Evolutionary conservation across 1,140 invertebrate genomes (phyloP), one percentile per base, ranked within the genome.

Genomic region (Olivierus martensii): DNA sequence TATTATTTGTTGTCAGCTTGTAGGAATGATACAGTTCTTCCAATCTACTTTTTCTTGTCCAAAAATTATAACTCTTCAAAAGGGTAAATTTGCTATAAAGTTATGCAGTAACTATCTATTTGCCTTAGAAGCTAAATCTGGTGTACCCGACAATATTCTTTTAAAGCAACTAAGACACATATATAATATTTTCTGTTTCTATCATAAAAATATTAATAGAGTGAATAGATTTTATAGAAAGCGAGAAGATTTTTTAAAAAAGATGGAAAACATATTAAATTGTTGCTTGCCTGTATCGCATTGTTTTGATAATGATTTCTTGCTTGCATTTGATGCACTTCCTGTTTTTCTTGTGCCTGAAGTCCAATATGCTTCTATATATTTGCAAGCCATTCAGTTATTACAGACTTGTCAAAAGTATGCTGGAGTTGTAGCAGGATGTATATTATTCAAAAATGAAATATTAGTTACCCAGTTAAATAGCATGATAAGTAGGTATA

Each of bases 71-170:
- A 75, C 82, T 0, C 66, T 88, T 15, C 80, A 84, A 65, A 85
- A 84, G 69, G 86, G 86, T 48, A 87, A 87, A 66, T 87, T 87
- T 73, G 79, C 80, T 43, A 68, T 92, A 17, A 77, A 79, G 61
- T 79, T 81, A 65, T 84, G 84, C 62, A 82, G 80, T 17, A 76
- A 80, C 60, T 88, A 82, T 58, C 73, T 84, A 41, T 65, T 90
- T 70, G 85, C 87, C 39, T 49, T 55, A n/a, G 53, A 49, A n/a
- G 48, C 41, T 15, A 46, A 43, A 19, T 44, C 41, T 35, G 43
- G 50, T 44, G 35, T 51, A 4, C 18, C 28, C 1, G 14, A 42
- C 7, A 50, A 21, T 51, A 37, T 46, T n/a, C 9, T 55, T 12
- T 36, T 46, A 12, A 43, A 41, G n/a, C 48, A 51, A 12, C 12